Conservation (phyloP, 2,888 invertebrate genomes). For the Neoascia interrupta region DNA sequence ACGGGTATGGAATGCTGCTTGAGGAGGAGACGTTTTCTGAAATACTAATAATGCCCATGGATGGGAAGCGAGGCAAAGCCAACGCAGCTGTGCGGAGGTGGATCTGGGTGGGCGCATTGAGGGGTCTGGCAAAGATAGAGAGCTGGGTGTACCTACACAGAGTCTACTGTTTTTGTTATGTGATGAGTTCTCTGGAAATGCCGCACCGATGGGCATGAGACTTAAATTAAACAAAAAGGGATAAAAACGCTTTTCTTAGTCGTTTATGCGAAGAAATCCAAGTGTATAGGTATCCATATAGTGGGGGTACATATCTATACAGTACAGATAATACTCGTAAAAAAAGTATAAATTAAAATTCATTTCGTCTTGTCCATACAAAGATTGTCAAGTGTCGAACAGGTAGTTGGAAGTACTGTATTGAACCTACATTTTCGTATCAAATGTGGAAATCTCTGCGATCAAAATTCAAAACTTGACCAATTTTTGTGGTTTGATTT, state of each 20-base stretch:
- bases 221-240: conserved; percentile 55
- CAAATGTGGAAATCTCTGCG: conserved; percentile 1
- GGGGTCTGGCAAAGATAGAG: conserved; percentile 23
- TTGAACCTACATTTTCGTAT: not conserved
- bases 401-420: not conserved
- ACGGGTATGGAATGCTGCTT: conserved; percentile 66
- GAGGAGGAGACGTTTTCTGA: conserved; percentile 66
- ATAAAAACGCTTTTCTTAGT: too few relatives aligned
- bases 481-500: conserved; percentile 20
- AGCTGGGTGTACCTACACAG: too few relatives aligned
- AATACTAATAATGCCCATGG: conserved; percentile 69
- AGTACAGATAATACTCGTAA: too few relatives aligned
- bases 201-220: conserved; percentile 44
- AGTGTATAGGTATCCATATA: too few relatives aligned
- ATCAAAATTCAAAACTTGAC: conserved; percentile 45
- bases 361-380: conserved; percentile 59
- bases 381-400: conserved; percentile 30
- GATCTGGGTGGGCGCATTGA: conserved; percentile 46
- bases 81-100: conserved; percentile 61
- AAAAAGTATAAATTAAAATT: conserved; percentile 66
- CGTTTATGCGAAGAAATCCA: too few relatives aligned
- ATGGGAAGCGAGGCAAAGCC: conserved; percentile 48
- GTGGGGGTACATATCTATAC: too few relatives aligned
- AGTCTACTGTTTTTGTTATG: conserved; percentile 31
- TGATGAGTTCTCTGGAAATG: conserved; percentile 33